Base-by-base conservation (phyloP, 2,888 invertebrate genomes). In the Candidula unifasciata region DNA sequence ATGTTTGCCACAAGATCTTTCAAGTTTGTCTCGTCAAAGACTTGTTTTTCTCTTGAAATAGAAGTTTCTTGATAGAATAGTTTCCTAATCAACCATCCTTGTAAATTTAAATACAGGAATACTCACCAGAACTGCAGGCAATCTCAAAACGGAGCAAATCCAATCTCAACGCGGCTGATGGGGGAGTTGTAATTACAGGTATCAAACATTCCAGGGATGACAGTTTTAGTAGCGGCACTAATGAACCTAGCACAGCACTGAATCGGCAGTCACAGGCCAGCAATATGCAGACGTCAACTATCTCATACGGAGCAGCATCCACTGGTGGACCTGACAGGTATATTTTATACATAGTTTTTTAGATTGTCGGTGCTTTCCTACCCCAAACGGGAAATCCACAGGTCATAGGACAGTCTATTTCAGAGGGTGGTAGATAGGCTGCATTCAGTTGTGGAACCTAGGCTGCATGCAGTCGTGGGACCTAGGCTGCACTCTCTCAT, bases 61-160 rank as follows among this genome's bases (percentile, higher is more conserved):
- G 18, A 13, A 18, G 13, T 54, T 10, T 13, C 8, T 54, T 64
- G 64, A 16, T 64, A n/a, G n/a, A 64, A 64, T 6, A 64, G n/a
- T 13, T 64, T 21, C 21, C n/a, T 21, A 64, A 21, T 64, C 5
- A 64, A 21, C 21, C n/a, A 27, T 16, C 1, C 27, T 27, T 74
- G 52, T 44, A 16, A 27, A 30, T 74, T 2, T 16, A 3, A 30
- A 8, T 74, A 3, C 87, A 94, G 94, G 94, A 94, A 88, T 94
- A 93, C 88, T 92, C 93, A 30, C 93, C 94, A 64, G 94, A 94
- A 73, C 88, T 94, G 44, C 92, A 93, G 85, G 90, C 90, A 84
- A 93, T 94, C 74, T 91, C 92, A 30, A 91, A 92, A 69, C 92
- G 93, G 82, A 89, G 89, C 86, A 88, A 87, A 52, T 87, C 90